Percentiles rank a stretch among this genome's conserved stretches.
Evolutionary conservation across 2,797 vertebrate species (phyloP).

Genomic region (Melanogrammus aeglefinus): DNA sequence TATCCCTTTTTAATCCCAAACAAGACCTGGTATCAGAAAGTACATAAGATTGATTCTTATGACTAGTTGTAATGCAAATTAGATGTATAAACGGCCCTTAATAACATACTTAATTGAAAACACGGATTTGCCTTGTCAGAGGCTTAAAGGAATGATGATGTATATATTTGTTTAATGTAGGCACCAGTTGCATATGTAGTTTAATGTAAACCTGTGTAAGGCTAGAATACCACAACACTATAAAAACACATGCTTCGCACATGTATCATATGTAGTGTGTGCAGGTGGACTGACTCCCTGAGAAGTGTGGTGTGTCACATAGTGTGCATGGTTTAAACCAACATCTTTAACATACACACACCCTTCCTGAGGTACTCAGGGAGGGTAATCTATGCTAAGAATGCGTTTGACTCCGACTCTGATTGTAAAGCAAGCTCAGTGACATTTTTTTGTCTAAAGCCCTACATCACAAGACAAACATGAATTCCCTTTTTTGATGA

Average conservation of each 20-base stretch:
- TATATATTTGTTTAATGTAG: not conserved
- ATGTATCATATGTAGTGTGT: not conserved
- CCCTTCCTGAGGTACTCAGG: slow-evolving; percentile 51
- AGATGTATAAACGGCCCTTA: not conserved
- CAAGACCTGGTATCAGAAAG: not conserved
- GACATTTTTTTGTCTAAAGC: slow-evolving; percentile 31
- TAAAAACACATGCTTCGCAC: not conserved
- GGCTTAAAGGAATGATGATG: not conserved
- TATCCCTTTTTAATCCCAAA: not conserved
- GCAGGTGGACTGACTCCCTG: slow-evolving; percentile 31
- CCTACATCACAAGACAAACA: slow-evolving; percentile 45
- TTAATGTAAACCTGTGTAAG: not conserved
- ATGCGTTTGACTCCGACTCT: slow-evolving; percentile 21
- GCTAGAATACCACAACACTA: not conserved
- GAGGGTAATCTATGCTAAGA: slow-evolving; percentile 6
- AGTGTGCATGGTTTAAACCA: slow-evolving; percentile 29
- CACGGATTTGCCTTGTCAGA: not conserved
- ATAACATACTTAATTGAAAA: not conserved
- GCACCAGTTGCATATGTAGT: not conserved
- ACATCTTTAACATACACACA: slow-evolving; percentile 29
- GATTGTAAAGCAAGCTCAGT: slow-evolving; percentile 48
- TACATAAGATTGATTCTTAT: not conserved
- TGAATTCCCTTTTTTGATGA: slow-evolving; percentile 59
- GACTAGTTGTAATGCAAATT: not conserved
- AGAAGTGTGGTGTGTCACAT: slow-evolving; percentile 36